A percentile compares a stretch with the other conserved stretches of the same genome.
These are phyloP conservation scores for Anthopleura xanthogrammica DNA, from an alignment of 92 coral and sea anemone genomes.

Conservation along the genomic window DNA sequence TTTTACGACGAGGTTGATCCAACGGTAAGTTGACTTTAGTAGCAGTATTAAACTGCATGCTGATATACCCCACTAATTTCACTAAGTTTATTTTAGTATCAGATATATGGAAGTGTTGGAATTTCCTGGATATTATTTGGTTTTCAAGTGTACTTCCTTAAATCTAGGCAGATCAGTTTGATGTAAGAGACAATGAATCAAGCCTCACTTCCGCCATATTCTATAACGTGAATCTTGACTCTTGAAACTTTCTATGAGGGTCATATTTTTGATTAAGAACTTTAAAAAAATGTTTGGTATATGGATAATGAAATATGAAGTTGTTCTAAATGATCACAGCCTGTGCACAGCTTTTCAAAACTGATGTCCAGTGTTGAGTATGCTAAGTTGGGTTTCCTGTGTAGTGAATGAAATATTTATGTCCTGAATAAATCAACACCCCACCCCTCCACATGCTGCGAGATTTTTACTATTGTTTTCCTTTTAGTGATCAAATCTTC, in stretches of 20 bases:
- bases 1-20: slow-evolving; percentile 74
- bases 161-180: background rate
- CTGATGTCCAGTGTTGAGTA: background rate
- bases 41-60: no score
- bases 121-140: background rate
- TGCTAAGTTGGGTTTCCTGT: background rate
- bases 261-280: no score
- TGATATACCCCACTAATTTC: background rate
- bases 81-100: background rate
- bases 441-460: no score
- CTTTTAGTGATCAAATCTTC: no score
- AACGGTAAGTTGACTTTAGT: slow-evolving; percentile 48
- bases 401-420: background rate
- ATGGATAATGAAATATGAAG: background rate
- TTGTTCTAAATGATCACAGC: background rate
- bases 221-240: background rate
- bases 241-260: no score
- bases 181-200: background rate
- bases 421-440: background rate
- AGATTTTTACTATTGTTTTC: no score
- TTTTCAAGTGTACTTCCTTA: background rate
- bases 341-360: background rate
- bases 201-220: no score
- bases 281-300: no score
- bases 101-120: background rate